Evolutionary conservation across 2,113 vertebrate species (phyloP).

Genomic region (Eulacestoma nigropectus): DNA sequence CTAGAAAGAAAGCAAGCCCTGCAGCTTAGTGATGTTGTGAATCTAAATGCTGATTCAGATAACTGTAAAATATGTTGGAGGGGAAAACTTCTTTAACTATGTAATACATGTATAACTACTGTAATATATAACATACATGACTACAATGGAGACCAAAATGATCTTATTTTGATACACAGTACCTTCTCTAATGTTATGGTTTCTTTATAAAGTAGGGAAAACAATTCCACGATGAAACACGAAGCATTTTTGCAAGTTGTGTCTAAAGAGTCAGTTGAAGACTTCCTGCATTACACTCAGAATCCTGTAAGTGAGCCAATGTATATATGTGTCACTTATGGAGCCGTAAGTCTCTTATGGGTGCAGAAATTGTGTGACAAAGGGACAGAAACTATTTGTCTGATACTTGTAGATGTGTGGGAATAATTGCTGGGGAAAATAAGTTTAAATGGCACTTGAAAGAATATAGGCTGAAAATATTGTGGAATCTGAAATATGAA

Average conservation of each 20-base stretch:
- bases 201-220: not conserved
- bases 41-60: not conserved
- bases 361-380: not conserved
- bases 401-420: not conserved
- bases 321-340: fast-evolving
- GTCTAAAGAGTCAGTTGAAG: conserved; percentile 73
- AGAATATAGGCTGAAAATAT: not conserved
- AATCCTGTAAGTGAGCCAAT: conserved; percentile 80
- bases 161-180: not conserved
- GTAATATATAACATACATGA: not conserved
- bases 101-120: not conserved
- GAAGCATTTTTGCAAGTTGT: conserved; percentile 78
- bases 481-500: not conserved
- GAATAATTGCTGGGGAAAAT: not conserved
- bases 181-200: not conserved
- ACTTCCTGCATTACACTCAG: conserved; percentile 80
- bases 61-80: not conserved
- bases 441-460: not conserved
- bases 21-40: not conserved
- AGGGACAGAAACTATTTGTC: not conserved
- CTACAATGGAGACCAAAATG: not conserved
- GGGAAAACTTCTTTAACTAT: not conserved
- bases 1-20: not conserved
- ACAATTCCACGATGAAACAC: conserved; percentile 74
- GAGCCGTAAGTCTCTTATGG: not conserved